phyloP scores from a whole-genome alignment of 1,140 invertebrate species.

The Galleria mellonella region DNA sequence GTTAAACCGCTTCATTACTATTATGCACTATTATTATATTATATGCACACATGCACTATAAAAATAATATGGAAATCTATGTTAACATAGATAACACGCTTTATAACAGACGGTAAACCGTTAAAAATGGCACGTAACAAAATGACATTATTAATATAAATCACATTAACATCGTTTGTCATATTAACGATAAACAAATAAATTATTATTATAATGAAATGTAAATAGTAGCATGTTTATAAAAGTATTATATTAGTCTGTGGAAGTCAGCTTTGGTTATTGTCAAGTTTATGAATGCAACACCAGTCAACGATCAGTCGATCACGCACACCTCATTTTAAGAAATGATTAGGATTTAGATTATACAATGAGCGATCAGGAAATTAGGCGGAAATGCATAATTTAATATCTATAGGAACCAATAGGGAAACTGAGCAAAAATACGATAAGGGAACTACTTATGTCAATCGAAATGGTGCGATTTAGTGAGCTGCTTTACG shows the following conservation, averaged over 20 bases:
- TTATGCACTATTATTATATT: slow-evolving; percentile 48
- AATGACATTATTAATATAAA: slow-evolving; percentile 6
- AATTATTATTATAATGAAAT: neutral
- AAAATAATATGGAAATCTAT: slow-evolving; percentile 40
- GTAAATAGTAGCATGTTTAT: neutral
- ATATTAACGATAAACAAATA: neutral
- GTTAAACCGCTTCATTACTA: too few species aligned
- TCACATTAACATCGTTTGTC: neutral
- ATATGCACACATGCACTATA: slow-evolving; percentile 54
- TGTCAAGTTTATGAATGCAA: slow-evolving; percentile 13
- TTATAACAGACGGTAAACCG: slow-evolving; percentile 6
- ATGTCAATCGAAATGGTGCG: slow-evolving; percentile 77
- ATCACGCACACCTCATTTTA: slow-evolving; percentile 26
- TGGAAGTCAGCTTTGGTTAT: slow-evolving; percentile 28
- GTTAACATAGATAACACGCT: slow-evolving; percentile 54
- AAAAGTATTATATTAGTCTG: slow-evolving; percentile 16
- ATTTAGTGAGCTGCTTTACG: slow-evolving; percentile 76
- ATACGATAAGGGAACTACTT: slow-evolving; percentile 20
- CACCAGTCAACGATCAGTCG: slow-evolving; percentile 17
- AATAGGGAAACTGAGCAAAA: slow-evolving; percentile 13
- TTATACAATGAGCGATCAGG: neutral
- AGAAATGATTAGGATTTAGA: slow-evolving; percentile 1
- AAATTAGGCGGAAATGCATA: neutral
- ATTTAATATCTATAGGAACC: slow-evolving; percentile 8
- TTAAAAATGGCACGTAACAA: slow-evolving; percentile 15